Conservation (phyloP, 2,797 vertebrate species). For the Halcyon chelicuti region DNA sequence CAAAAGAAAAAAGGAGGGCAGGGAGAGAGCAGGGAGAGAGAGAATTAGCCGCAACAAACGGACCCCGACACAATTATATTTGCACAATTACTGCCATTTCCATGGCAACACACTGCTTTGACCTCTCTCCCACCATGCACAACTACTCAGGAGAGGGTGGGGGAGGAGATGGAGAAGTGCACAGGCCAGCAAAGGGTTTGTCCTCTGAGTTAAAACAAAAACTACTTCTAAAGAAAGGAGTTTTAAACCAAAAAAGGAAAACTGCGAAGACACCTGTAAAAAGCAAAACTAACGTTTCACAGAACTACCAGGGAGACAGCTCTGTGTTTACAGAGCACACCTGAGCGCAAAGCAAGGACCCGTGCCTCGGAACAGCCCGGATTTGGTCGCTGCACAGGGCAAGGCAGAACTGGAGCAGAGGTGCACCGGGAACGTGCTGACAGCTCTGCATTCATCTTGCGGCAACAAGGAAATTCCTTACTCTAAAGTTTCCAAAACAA, state of each 20-base stretch:
- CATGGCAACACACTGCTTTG: slow-evolving; percentile 21
- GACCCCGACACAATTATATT: slow-evolving; percentile 53
- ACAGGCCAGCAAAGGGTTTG: background rate
- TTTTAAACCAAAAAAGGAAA: background rate
- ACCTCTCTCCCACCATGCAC: background rate
- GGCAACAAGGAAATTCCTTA: background rate
- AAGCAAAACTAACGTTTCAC: background rate
- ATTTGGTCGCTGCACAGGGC: rapidly evolving
- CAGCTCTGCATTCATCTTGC: background rate
- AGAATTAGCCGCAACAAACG: slow-evolving; percentile 48
- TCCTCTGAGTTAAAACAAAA: background rate
- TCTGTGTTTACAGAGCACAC: background rate
- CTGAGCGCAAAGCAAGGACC: background rate
- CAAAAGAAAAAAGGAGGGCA: slow-evolving; percentile 20
- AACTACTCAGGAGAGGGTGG: background rate
- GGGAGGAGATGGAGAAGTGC: background rate
- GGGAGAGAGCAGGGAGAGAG: background rate
- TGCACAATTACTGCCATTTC: slow-evolving; percentile 60
- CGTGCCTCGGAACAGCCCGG: rapidly evolving
- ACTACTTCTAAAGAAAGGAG: background rate
- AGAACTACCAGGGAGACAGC: background rate
- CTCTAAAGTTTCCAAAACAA: slow-evolving; percentile 5
- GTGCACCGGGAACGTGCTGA: rapidly evolving
- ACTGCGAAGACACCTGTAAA: rapidly evolving
- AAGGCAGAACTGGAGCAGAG: background rate